Evolutionary conservation across 2,888 invertebrate genomes (phyloP).

Genomic region (Aspidapion aeneum): DNA sequence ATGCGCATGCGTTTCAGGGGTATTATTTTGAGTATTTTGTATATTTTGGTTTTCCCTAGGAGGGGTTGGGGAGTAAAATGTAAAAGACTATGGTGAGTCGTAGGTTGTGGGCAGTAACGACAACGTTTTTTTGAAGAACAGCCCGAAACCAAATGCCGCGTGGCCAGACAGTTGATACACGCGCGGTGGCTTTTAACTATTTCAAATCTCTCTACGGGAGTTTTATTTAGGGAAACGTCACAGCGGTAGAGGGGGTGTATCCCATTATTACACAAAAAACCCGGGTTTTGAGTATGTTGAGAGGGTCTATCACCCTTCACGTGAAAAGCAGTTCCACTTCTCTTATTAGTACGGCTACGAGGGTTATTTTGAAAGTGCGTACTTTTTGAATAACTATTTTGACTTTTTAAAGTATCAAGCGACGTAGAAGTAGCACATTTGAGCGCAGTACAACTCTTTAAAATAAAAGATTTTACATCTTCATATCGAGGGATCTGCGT

Average conservation of each 20-base stretch:
- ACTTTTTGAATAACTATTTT: not conserved
- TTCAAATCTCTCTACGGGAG: not conserved
- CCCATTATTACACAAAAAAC: not conserved
- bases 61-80: no score
- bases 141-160: not conserved
- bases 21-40: not conserved
- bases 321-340: no score
- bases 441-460: not conserved
- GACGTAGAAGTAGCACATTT: not conserved
- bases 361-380: not conserved
- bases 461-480: not conserved
- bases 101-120: not conserved
- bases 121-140: not conserved
- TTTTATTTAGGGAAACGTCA: not conserved
- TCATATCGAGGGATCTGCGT: not conserved
- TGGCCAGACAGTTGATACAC: not conserved
- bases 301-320: not conserved
- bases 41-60: not conserved
- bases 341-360: no score
- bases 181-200: not conserved
- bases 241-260: not conserved
- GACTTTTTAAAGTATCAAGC: not conserved
- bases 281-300: not conserved
- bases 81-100: no score
- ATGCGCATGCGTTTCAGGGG: not conserved